These are phyloP conservation scores for Todiramphus saurophagus DNA, from an alignment of 2,113 vertebrate species.

Conservation along the genomic window DNA sequence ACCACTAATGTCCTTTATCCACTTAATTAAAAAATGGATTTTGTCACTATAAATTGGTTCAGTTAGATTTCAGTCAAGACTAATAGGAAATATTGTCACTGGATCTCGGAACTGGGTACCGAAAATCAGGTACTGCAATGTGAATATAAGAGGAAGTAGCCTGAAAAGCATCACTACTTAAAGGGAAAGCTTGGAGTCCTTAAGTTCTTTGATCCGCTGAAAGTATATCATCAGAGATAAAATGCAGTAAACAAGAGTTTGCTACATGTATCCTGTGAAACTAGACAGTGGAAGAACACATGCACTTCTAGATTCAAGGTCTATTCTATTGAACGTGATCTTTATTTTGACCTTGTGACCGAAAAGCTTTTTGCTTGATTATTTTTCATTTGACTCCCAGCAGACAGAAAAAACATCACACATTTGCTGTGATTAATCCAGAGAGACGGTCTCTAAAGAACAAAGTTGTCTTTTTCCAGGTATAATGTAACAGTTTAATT, in stretches of 20 bases:
- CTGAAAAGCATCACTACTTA: background rate
- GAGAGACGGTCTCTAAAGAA: background rate
- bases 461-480: background rate
- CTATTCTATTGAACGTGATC: background rate
- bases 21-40: background rate
- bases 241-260: background rate
- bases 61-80: background rate
- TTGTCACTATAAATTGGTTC: background rate
- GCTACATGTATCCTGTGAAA: background rate
- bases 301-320: background rate
- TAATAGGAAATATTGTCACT: background rate
- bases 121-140: background rate
- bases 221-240: background rate
- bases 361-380: slow-evolving; percentile 5
- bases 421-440: background rate
- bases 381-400: background rate
- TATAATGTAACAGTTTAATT: background rate
- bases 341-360: background rate
- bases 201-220: background rate
- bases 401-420: background rate
- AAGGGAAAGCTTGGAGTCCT: background rate
- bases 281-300: background rate
- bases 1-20: background rate
- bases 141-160: background rate
- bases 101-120: background rate